Evolutionary conservation across 2,888 invertebrate species (phyloP).

Genomic region (Flexamia atlantica): DNA sequence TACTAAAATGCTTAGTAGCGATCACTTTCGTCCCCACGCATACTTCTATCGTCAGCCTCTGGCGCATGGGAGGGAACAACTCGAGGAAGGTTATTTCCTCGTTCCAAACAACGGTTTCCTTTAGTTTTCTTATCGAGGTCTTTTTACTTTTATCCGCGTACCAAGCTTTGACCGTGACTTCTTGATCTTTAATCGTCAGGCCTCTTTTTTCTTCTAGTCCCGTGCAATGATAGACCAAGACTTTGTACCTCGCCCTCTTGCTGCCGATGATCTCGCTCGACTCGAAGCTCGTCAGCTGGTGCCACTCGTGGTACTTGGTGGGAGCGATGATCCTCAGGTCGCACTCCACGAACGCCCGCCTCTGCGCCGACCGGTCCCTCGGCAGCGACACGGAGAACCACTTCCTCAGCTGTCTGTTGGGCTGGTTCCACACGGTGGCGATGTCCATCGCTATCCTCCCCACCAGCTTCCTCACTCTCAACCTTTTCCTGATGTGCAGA

Average conservation of each 20-base stretch:
- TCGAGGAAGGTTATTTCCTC: constrained; percentile 88
- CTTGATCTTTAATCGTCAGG: not conserved
- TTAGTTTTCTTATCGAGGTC: not conserved
- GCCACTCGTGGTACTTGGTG: not conserved
- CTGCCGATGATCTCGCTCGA: constrained; percentile 1
- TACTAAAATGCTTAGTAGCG: constrained; percentile 69
- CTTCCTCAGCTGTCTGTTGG: not conserved
- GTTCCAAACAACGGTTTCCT: constrained; percentile 79
- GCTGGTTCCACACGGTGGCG: constrained; percentile 11
- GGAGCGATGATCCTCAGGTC: not conserved
- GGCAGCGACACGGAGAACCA: constrained; percentile 12
- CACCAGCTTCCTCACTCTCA: not conserved
- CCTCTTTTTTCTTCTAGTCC: not conserved
- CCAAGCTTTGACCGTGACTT: not conserved
- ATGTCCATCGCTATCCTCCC: constrained; percentile 18
- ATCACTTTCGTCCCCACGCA: constrained; percentile 75
- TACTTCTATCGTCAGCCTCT: constrained; percentile 84
- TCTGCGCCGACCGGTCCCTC: not conserved
- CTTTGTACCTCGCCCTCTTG: constrained; percentile 19
- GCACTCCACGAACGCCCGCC: not conserved
- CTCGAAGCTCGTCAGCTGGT: not conserved
- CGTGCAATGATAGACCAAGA: not conserved
- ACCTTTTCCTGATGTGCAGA: not conserved
- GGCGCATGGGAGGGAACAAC: constrained; percentile 89
- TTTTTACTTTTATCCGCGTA: not conserved